A percentile compares a stretch with the other conserved stretches of the same genome.
Evolutionary conservation across 2,888 invertebrate genomes (phyloP).

Genomic region (Sclerodermus sp.): DNA sequence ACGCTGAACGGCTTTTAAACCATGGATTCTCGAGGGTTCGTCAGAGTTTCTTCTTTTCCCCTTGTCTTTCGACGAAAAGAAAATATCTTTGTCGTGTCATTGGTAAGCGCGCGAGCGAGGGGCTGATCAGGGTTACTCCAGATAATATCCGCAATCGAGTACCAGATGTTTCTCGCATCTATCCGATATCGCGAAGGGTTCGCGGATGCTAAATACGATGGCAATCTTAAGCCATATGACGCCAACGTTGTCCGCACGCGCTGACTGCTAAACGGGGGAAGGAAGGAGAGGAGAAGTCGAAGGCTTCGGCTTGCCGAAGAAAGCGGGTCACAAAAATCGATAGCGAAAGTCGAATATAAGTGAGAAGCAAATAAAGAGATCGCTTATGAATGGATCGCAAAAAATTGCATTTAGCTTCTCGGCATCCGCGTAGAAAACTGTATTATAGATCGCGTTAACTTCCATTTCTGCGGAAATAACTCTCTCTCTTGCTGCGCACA

Average conservation of each 20-base stretch:
- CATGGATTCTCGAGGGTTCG: too few relatives aligned
- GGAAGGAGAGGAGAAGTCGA: background rate
- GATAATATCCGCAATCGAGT: background rate
- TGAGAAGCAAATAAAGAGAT: background rate
- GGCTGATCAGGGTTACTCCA: background rate
- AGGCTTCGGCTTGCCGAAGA: slow-evolving; percentile 1
- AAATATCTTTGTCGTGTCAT: too few relatives aligned
- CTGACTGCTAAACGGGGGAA: background rate
- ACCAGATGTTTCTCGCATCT: background rate
- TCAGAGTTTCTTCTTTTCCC: too few relatives aligned
- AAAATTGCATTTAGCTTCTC: too few relatives aligned
- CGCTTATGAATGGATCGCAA: background rate
- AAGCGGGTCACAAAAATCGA: slow-evolving; percentile 14
- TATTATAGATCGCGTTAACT: too few relatives aligned
- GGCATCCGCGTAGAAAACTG: too few relatives aligned
- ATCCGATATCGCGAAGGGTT: background rate
- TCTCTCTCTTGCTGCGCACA: too few relatives aligned
- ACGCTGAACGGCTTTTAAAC: too few relatives aligned
- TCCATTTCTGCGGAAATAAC: too few relatives aligned
- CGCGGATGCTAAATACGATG: background rate
- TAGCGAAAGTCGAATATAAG: slow-evolving; percentile 8
- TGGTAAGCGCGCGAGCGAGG: too few relatives aligned
- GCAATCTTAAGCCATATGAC: slow-evolving; percentile 13
- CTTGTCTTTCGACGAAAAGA: too few relatives aligned
- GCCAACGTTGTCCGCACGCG: slow-evolving; percentile 1